phyloP scores from a whole-genome alignment of 2,797 vertebrate species.

The Paratrypauchen microcephalus region DNA sequence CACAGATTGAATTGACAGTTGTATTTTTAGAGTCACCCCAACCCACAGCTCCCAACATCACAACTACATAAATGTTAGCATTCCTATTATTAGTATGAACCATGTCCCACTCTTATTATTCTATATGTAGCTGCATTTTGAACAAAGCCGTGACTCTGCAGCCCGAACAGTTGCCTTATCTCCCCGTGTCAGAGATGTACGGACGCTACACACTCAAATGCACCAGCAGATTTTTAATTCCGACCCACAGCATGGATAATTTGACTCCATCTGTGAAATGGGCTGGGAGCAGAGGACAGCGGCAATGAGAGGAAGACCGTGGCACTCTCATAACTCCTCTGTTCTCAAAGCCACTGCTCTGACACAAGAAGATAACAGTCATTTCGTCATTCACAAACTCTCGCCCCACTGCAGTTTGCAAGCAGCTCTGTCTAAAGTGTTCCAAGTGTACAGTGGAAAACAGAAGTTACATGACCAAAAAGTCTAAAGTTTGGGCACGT shows the following conservation, averaged over 20 bases:
- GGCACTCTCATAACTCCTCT: too few species aligned
- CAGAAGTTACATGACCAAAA: not conserved
- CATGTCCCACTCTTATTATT: not conserved
- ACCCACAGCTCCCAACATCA: not conserved
- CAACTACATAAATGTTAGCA: not conserved
- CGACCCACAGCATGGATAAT: constrained; percentile 6
- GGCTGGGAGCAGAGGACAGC: not conserved
- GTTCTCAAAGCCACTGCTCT: not conserved
- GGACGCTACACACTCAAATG: not conserved
- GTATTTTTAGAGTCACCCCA: too few species aligned
- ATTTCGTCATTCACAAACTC: not conserved
- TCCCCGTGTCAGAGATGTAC: not conserved
- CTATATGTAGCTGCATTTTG: not conserved
- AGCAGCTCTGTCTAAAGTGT: not conserved
- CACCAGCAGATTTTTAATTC: not conserved
- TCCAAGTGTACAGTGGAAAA: not conserved
- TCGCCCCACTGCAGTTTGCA: not conserved
- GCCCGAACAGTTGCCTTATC: not conserved
- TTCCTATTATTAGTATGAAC: not conserved
- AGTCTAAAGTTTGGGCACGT: too few species aligned
- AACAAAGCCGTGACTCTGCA: not conserved
- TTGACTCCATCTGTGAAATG: constrained; percentile 1
- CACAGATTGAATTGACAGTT: too few species aligned
- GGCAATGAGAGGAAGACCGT: not conserved
- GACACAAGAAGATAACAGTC: constrained; percentile 2